Evolutionary conservation across 2,888 invertebrate species (phyloP), one percentile per base, ranked within the genome.

Genomic region (Ashinkailepas kermadecensis): DNA sequence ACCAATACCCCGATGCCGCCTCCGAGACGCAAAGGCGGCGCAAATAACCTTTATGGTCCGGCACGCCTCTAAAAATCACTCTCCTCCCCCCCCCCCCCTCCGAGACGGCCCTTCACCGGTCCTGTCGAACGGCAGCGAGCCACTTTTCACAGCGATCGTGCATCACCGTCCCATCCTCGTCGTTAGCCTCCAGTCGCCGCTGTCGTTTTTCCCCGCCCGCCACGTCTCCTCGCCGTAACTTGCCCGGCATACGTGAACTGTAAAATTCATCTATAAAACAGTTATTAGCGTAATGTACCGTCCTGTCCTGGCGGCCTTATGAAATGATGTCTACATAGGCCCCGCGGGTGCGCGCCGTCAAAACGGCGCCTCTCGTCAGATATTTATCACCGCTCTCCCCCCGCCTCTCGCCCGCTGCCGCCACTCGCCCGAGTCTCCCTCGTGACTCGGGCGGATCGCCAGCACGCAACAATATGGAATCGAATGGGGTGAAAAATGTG

Each of bases 401-500:
- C 39, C 54, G 54, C 10, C 74, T 54, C 74, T 54, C 74, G 8
- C 74, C 39, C 15, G 0, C 54, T 56, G 7, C 54, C 54, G 13
- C 9, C 54, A 4, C 74, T 74, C 74, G 23, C 21, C 56, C 54
- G n/a, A 67, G 11, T 13, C n/a, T 39, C 39, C 64, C 64, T 10
- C n/a, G 18, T 64, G 25, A 15, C 70, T 39, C 39, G 1, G 39
- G 70, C 70, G n/a, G 64, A 13, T 67, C 67, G 39, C 70, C 70
- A 13, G 54, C 70, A 39, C 70, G 74, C 74, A 15, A 54, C 74
- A 74, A 18, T 54, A 74, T 74, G 56, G 74, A 74, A 74, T 74
- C 74, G 74, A 74, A 74, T 74, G 74, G 74, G 74, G 74, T 74
- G 74, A 74, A 74, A 74, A 74, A 74, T 74, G 74, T 56, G 74